These are phyloP conservation scores for Spatula clypeata DNA, from an alignment of 2,797 vertebrate genomes.

Conservation along the genomic window DNA sequence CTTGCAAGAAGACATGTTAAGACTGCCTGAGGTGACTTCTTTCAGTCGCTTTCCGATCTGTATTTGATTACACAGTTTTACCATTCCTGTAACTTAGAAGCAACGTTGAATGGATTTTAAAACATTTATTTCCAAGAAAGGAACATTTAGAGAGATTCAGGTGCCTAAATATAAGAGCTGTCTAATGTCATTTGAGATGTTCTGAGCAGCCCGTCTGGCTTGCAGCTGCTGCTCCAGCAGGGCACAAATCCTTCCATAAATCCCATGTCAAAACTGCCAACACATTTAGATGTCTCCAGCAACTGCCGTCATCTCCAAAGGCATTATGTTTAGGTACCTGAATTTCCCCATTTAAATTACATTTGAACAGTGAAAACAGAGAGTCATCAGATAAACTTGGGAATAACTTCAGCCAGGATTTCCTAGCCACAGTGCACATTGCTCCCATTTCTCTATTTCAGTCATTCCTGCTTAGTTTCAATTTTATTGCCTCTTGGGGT, in stretches of 20 bases:
- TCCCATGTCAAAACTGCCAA: conserved; percentile 74
- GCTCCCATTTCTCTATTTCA: background rate
- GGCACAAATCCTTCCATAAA: conserved; percentile 72
- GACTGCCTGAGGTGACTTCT: conserved; percentile 14
- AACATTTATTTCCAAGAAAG: conserved; percentile 61
- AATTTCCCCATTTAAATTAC: conserved; percentile 53
- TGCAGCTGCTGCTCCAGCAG: conserved; percentile 78
- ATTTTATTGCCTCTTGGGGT: background rate
- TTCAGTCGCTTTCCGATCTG: conserved; percentile 52
- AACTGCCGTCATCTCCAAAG: conserved; percentile 34
- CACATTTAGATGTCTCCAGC: conserved; percentile 63
- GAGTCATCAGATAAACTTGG: conserved; percentile 44
- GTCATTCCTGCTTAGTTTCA: background rate
- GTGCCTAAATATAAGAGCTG: conserved; percentile 66
- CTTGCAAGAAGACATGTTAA: conserved; percentile 28
- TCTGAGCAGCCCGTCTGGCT: conserved; percentile 71
- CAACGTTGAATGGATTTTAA: conserved; percentile 23
- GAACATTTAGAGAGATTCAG: conserved; percentile 61
- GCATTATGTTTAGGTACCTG: conserved; percentile 67
- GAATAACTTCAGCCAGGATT: conserved; percentile 51
- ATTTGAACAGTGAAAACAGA: conserved; percentile 62
- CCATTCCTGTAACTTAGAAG: conserved; percentile 48
- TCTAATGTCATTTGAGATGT: conserved; percentile 70
- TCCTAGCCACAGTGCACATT: background rate
- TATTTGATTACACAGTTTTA: conserved; percentile 48